Conservation (phyloP, 2,888 invertebrate species). For the Aquatica leii region DNA sequence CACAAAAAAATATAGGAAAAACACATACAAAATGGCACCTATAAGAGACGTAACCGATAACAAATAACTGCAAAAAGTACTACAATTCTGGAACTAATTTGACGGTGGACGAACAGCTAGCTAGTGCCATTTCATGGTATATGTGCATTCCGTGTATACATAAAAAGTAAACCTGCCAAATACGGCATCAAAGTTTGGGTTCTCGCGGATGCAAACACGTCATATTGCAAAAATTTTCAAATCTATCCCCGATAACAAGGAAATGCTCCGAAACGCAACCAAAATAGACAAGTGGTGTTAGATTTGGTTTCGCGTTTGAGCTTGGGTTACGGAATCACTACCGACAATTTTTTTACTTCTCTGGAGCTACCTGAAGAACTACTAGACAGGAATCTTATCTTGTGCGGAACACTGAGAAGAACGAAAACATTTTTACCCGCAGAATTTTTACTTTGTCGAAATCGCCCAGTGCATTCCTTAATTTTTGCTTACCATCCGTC, state of each 20-base stretch:
- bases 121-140: too few species aligned
- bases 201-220: background rate
- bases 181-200: slow-evolving; percentile 1
- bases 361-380: background rate
- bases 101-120: too few species aligned
- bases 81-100: too few species aligned
- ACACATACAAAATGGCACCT: slow-evolving; percentile 9
- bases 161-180: background rate
- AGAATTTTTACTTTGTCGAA: background rate
- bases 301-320: background rate
- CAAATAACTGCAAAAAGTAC: too few species aligned
- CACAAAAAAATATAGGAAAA: slow-evolving; percentile 15
- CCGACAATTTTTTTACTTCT: slow-evolving; percentile 3
- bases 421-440: background rate
- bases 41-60: too few species aligned
- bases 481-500: background rate
- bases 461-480: background rate
- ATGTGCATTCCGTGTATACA: background rate
- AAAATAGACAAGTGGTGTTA: slow-evolving; percentile 2
- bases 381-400: slow-evolving; percentile 1
- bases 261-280: background rate
- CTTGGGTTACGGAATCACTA: background rate
- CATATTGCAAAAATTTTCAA: slow-evolving; percentile 2
- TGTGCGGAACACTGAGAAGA: slow-evolving; percentile 9
- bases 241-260: background rate